Conservation (phyloP, 2,888 invertebrate species). For the Mimumesa dahlbomi region DNA sequence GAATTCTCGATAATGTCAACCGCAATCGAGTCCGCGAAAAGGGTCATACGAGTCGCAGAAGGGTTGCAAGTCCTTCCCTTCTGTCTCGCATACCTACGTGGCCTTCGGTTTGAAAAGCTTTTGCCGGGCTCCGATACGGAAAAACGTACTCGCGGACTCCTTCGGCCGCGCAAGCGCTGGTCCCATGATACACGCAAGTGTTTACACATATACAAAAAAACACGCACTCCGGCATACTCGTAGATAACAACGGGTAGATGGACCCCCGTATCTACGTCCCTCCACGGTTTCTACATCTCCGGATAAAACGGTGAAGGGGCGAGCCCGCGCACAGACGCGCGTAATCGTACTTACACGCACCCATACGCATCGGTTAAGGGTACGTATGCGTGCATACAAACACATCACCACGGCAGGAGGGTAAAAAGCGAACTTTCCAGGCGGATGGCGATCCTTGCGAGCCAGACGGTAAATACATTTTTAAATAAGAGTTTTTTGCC, state of each 20-base stretch:
- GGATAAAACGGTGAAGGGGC: conserved; percentile 56
- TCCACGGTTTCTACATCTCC: conserved; percentile 60
- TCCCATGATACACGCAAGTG: conserved; percentile 13
- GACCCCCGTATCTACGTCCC: conserved; percentile 43
- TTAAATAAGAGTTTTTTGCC: conserved; percentile 79
- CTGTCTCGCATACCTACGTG: conserved; percentile 33
- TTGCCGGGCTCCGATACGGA: conserved; percentile 54
- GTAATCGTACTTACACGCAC: conserved; percentile 14
- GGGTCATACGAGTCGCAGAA: conserved; percentile 51
- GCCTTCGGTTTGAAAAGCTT: conserved; percentile 62
- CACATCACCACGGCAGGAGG: conserved; percentile 33
- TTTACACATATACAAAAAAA: conserved; percentile 43
- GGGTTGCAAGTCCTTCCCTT: conserved; percentile 56
- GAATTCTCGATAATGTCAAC: conserved; percentile 12
- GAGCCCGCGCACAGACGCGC: not conserved
- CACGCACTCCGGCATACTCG: conserved; percentile 37
- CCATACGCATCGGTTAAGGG: conserved; percentile 10
- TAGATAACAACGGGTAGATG: conserved; percentile 57
- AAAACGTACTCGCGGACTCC: conserved; percentile 60
- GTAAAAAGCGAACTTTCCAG: conserved; percentile 68
- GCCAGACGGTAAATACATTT: conserved; percentile 79
- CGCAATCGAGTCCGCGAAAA: conserved; percentile 43
- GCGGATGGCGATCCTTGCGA: conserved; percentile 67
- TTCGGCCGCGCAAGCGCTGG: conserved; percentile 45
- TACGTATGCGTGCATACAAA: not conserved